These are phyloP conservation scores for Ornithorhynchus anatinus DNA, from an alignment of 2,113 vertebrate species.

Conservation along the genomic window DNA sequence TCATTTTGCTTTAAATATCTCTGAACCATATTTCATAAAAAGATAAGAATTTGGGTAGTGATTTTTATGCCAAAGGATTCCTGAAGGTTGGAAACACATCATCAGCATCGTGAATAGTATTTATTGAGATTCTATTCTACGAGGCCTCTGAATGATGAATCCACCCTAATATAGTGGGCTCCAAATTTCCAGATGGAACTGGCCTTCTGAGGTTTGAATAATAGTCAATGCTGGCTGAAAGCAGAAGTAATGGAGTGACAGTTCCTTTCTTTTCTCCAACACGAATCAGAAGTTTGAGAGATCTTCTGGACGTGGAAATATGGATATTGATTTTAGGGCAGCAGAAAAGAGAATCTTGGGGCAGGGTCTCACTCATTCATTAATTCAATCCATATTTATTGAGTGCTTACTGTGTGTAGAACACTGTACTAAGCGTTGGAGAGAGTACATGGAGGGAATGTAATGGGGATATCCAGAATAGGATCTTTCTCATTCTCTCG, in stretches of 20 bases:
- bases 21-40: neutral
- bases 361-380: too few species aligned
- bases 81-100: too few species aligned
- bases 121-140: constrained; percentile 1
- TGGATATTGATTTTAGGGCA: too few species aligned
- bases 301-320: neutral
- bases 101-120: too few species aligned
- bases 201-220: neutral
- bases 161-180: neutral
- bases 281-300: neutral
- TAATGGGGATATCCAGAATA: too few species aligned
- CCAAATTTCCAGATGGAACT: neutral
- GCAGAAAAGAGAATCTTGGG: neutral
- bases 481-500: too few species aligned
- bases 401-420: too few species aligned
- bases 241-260: neutral
- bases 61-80: constrained; percentile 12
- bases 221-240: neutral
- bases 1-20: neutral
- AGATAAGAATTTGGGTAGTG: neutral
- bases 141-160: neutral
- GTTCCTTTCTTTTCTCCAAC: neutral
- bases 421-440: too few species aligned
- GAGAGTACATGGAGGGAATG: too few species aligned
- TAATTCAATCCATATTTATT: too few species aligned